Base-by-base conservation (phyloP, 2,797 vertebrate species). In the Chrosomus eos region DNA sequence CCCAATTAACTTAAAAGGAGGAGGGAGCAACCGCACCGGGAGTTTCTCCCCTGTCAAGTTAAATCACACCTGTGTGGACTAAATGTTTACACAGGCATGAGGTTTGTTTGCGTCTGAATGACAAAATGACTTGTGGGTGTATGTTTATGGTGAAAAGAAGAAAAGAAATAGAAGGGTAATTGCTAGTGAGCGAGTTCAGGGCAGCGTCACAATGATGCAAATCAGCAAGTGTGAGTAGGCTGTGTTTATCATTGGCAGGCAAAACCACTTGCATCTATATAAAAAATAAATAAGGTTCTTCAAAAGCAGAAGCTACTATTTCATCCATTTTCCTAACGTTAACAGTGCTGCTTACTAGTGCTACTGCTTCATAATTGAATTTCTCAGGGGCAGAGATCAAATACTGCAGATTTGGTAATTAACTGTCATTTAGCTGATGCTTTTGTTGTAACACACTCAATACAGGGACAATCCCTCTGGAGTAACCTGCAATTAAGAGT, bases 31-130 rank as follows among this genome's bases (percentile, higher is more conserved):
- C 79, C 74, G 26, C 18, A 80, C 40, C 8, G 43, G 77, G 74
- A 83, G 73, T 21, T 80, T 84, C 80, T 86, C 79, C 85, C 53
- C 67, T 85, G 77, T 88, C 81, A 66, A 86, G 88, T 86, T 84
- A 83, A 90, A 90, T 90, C 88, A 88, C 86, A 89, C 89, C 85
- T 87, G 87, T 72, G 79, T 72, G 53, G 72, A 72, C 85, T 87
- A 90, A 90, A 88, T 90, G 87, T 90, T 90, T 88, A 90, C 85
- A 86, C 81, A 83, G 84, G 74, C 80, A 43, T 73, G 68, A 84
- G 73, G 58, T 81, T 73, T 84, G 83, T 75, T 83, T 55, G 21
- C 18, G 26, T 73, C 64, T 21, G 13, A 64, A 77, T 48, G 75
- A 83, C 58, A 60, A 33, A 7, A 70, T 71, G 87, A 66, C 38